Evolutionary conservation across 2,797 vertebrate genomes (phyloP), one percentile per base, ranked within the genome.

Genomic region (Coccyzus lansbergi): DNA sequence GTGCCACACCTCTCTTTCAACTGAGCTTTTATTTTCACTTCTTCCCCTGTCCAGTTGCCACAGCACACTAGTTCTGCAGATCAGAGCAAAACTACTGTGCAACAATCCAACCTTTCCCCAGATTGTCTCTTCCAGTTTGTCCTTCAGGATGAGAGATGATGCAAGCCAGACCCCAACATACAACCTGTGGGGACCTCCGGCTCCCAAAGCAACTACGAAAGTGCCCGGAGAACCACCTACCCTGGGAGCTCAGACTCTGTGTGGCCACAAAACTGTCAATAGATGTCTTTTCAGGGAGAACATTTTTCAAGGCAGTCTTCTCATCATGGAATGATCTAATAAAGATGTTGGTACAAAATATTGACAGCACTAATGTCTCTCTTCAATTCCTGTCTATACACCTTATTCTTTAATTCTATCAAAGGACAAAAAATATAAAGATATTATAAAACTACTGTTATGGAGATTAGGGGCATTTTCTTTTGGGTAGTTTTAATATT

Each of bases 211-310:
- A 67, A 21, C 3, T 19, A 19, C 31, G 7, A 7, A 15, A 33
- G 21, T 76, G 13, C 10, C 31, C 42, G 33, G 46, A 59, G 31
- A 77, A 14, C 33, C 42, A 15, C 5, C 40, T 74, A 22, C 8
- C 7, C 18, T 4, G 1, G 14, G 28, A 78, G 4, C 7, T 28
- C 1, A 2, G 25, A 12, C 8, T 59, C 12, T 4, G 0, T 5
- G 31, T 24, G 28, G 11, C 6, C 64, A 74, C 33, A 64, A 56
- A 87, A 83, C 38, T 34, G 29, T 16, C 29, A 14, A 1, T 3
- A 46, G 52, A 51, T 15, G 3, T 17, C 42, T 84, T 83, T 68
- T n/a, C 34, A 53, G 4, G 16, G 19, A 28, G 31, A 60, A 18
- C 2, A 2, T 3, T 38, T 7, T 15, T 48, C 29, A 55, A 84